Evolutionary conservation across 2,888 invertebrate genomes (phyloP).

Genomic region (Pristionchus fissidentatus): DNA sequence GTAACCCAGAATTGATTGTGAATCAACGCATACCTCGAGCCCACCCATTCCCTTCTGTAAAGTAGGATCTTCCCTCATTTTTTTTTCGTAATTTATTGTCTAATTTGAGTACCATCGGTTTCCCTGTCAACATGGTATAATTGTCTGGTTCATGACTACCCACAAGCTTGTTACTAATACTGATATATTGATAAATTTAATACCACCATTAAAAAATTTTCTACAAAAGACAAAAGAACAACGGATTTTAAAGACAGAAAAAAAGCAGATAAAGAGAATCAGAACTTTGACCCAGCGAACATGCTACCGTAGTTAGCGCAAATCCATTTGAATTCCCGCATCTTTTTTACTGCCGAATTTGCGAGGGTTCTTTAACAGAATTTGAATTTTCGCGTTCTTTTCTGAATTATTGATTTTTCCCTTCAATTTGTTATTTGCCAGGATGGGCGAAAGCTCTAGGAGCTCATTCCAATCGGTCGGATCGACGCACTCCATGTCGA

Average conservation of each 20-base stretch:
- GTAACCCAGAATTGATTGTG: too few relatives aligned
- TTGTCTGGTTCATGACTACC: conserved; percentile 10
- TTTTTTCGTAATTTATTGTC: background rate
- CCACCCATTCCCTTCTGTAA: too few relatives aligned
- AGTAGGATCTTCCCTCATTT: too few relatives aligned
- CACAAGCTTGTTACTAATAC: background rate
- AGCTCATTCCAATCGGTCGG: conserved; percentile 44
- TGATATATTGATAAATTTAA: background rate
- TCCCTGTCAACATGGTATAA: background rate
- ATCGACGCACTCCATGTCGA: conserved; percentile 12
- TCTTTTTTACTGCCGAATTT: background rate
- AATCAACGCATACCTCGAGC: too few relatives aligned
- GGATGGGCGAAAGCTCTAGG: conserved; percentile 44
- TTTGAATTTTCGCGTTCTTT: background rate
- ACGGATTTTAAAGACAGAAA: background rate
- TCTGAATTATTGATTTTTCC: background rate
- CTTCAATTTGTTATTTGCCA: background rate
- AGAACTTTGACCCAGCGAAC: background rate
- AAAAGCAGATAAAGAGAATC: background rate
- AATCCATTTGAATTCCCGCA: conserved; percentile 4
- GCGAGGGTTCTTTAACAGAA: background rate
- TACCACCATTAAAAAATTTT: background rate
- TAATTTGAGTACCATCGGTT: background rate
- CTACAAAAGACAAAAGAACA: background rate
- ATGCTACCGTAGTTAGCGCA: background rate